These are phyloP conservation scores for Pandemis cinnamomeana DNA, from an alignment of 2,888 invertebrate genomes.

Conservation along the genomic window DNA sequence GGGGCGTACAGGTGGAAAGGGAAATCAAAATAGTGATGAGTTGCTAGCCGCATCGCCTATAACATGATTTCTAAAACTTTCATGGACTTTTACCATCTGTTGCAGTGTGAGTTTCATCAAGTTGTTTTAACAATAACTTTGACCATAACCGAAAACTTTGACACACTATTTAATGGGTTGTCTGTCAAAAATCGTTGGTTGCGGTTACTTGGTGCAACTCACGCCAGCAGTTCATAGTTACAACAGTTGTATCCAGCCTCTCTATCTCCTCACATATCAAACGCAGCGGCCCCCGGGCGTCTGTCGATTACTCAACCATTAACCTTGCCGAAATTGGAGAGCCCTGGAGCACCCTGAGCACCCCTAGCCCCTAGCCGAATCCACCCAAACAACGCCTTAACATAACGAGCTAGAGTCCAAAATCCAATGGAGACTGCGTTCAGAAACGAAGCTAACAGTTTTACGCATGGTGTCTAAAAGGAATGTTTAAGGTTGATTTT, in stretches of 20 bases:
- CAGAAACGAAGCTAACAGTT: constrained; percentile 20
- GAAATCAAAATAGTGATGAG: too few species aligned
- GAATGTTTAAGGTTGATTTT: constrained; percentile 47
- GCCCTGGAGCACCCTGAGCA: constrained; percentile 49
- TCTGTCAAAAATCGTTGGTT: too few species aligned
- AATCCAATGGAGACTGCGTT: constrained; percentile 40
- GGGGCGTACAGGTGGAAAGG: too few species aligned
- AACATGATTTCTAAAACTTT: too few species aligned
- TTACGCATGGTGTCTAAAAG: constrained; percentile 47
- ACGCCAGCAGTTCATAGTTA: not conserved
- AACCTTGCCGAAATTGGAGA: constrained; percentile 64
- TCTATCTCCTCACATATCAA: constrained; percentile 66
- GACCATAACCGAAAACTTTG: too few species aligned
- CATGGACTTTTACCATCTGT: too few species aligned
- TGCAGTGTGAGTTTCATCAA: too few species aligned
- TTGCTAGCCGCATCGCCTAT: too few species aligned
- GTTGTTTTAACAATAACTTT: too few species aligned
- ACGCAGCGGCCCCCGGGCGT: constrained; percentile 64
- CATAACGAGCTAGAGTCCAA: constrained; percentile 38
- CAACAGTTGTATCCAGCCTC: constrained; percentile 39
- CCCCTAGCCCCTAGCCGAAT: constrained; percentile 48
- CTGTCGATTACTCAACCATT: constrained; percentile 77
- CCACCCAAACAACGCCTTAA: constrained; percentile 49
- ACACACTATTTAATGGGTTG: too few species aligned
- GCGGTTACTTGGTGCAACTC: not conserved